A percentile compares a stretch with the other conserved stretches of the same genome.
Conservation (phyloP, 2,888 invertebrate genomes). For the Microplitis manilae region DNA sequence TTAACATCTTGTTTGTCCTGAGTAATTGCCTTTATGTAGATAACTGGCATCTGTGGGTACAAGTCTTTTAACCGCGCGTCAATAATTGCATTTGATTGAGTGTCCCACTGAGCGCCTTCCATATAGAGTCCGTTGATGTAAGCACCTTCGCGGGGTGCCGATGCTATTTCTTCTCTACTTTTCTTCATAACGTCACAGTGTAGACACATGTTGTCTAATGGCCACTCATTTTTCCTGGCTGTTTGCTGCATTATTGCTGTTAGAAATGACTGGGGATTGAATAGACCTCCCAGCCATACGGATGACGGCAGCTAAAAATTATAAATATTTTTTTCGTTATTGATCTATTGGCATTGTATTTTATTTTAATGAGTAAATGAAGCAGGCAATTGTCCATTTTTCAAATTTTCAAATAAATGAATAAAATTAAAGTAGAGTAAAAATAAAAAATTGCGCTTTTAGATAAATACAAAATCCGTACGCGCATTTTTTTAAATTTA, state of each 20-base stretch:
- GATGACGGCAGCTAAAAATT: slow-evolving; percentile 82
- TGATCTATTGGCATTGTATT: too few species aligned
- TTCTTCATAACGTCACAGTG: slow-evolving; percentile 96
- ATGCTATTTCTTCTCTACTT: slow-evolving; percentile 85
- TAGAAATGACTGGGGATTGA: slow-evolving; percentile 96
- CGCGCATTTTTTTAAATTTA: too few species aligned
- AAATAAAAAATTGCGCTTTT: too few species aligned
- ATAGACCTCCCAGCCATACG: slow-evolving; percentile 95
- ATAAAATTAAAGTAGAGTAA: too few species aligned
- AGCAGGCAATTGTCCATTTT: too few species aligned
- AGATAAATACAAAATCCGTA: too few species aligned
- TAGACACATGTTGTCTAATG: slow-evolving; percentile 95
- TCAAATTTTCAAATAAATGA: too few species aligned
- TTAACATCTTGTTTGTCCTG: slow-evolving; percentile 91
- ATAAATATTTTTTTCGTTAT: neutral
- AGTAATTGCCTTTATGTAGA: slow-evolving; percentile 88
- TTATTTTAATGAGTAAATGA: too few species aligned
- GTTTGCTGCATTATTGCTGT: slow-evolving; percentile 99
- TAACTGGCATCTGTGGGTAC: slow-evolving; percentile 91
- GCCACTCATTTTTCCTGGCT: slow-evolving; percentile 96
- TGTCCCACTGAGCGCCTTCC: slow-evolving; percentile 97
- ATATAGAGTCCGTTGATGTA: slow-evolving; percentile 91
- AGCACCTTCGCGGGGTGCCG: slow-evolving; percentile 92
- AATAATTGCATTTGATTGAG: slow-evolving; percentile 81
- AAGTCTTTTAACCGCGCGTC: slow-evolving; percentile 92